Percentiles rank a stretch among this genome's conserved stretches.
These are phyloP conservation scores for Psix sp. DNA, from an alignment of 1,140 invertebrate genomes.

Conservation along the genomic window DNA sequence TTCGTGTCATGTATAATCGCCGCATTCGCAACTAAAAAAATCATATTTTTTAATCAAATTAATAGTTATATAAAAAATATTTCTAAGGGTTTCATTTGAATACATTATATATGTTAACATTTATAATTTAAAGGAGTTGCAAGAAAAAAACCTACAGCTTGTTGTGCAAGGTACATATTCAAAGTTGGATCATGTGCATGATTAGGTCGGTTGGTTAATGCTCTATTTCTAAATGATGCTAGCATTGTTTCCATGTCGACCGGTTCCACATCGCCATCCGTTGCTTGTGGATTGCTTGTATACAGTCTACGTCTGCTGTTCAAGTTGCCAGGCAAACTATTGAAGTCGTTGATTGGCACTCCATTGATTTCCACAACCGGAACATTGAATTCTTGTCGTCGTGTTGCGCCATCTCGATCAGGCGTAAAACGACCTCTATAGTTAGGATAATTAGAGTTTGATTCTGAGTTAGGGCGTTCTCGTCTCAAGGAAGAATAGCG, in stretches of 20 bases:
- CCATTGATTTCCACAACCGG: conserved; percentile 81
- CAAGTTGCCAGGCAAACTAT: conserved; percentile 60
- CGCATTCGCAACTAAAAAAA: not conserved
- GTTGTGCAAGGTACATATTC: no score
- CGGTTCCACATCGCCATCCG: no score
- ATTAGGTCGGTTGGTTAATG: no score
- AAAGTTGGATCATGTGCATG: no score
- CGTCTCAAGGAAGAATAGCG: conserved; percentile 4
- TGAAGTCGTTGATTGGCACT: conserved; percentile 75
- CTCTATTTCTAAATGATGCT: no score
- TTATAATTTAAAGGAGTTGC: no score
- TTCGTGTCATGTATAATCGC: not conserved
- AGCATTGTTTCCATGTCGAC: no score
- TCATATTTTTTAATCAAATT: not conserved
- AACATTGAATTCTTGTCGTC: conserved; percentile 70
- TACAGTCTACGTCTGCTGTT: conserved; percentile 7
- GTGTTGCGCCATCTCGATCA: not conserved
- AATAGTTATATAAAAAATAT: not conserved
- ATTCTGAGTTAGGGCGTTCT: conserved; percentile 27
- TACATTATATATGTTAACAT: no score
- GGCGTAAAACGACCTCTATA: conserved; percentile 10
- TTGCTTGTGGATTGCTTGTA: not conserved
- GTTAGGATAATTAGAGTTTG: conserved; percentile 6
- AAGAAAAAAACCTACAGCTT: no score
- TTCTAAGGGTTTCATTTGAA: not conserved